phyloP scores from a whole-genome alignment of 1,140 invertebrate genomes.

The Penaeus vannamei region DNA sequence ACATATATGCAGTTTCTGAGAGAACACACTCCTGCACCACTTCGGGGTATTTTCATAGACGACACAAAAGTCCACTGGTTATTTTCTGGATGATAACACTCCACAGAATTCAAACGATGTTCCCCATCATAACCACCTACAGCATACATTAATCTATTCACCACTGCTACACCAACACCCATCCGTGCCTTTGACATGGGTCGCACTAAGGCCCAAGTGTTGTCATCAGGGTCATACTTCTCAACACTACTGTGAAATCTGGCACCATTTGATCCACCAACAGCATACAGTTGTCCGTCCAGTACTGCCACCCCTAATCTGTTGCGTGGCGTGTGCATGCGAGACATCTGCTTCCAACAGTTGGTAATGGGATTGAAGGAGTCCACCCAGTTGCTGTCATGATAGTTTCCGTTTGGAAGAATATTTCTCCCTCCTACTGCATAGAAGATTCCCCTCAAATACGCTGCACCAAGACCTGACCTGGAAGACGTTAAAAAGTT shows the following conservation, averaged over 20 bases:
- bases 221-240: conserved; percentile 88
- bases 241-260: conserved; percentile 89
- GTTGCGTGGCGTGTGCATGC: conserved; percentile 88
- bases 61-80: conserved; percentile 86
- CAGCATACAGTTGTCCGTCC: conserved; percentile 90
- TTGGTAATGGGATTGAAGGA: conserved; percentile 84
- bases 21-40: conserved; percentile 79
- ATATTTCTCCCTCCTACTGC: conserved; percentile 93
- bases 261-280: conserved; percentile 88
- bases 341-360: conserved; percentile 77
- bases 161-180: conserved; percentile 91
- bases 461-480: conserved; percentile 90
- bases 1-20: conserved; percentile 88
- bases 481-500: conserved; percentile 74
- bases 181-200: conserved; percentile 87
- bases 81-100: conserved; percentile 89
- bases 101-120: conserved; percentile 88
- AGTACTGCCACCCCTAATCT: conserved; percentile 93
- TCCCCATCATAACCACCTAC: conserved; percentile 88
- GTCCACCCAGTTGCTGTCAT: conserved; percentile 82
- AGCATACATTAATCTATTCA: conserved; percentile 91
- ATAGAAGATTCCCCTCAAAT: conserved; percentile 86
- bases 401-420: conserved; percentile 80
- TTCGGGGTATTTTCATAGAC: conserved; percentile 72
- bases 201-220: conserved; percentile 86